phyloP scores from a whole-genome alignment of 2,797 vertebrate genomes.

The Otus scops region DNA sequence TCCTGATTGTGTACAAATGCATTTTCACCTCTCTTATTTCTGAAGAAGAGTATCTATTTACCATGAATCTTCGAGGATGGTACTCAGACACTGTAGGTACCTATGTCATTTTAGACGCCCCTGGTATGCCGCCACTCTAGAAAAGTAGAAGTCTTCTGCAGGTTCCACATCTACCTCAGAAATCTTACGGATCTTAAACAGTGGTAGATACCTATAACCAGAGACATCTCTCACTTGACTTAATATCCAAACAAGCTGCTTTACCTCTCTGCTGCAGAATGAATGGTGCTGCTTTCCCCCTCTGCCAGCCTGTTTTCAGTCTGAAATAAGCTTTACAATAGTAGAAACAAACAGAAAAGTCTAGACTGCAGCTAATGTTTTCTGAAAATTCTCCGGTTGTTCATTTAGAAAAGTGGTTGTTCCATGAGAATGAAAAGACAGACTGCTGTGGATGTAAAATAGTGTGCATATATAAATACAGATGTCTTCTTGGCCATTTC shows the following conservation, averaged over 20 bases:
- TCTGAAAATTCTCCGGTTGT: conserved; percentile 10
- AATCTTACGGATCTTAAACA: background rate
- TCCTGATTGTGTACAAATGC: background rate
- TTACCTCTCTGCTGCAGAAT: background rate
- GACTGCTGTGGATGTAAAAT: background rate
- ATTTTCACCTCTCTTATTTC: background rate
- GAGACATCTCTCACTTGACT: background rate
- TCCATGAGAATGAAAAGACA: background rate
- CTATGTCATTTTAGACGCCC: background rate
- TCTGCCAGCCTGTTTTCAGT: background rate
- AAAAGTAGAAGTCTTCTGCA: background rate
- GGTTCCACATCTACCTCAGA: background rate
- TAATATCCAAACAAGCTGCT: background rate
- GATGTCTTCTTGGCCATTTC: conserved; percentile 30
- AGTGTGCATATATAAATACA: conserved; percentile 12
- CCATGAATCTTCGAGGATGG: background rate
- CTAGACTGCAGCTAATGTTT: background rate
- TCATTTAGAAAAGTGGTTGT: conserved; percentile 18
- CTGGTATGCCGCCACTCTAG: background rate
- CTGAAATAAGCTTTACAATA: background rate
- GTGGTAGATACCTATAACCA: background rate
- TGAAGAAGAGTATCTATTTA: background rate
- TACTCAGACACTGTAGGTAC: background rate
- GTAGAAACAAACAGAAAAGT: background rate
- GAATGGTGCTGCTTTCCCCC: background rate